Evolutionary conservation across 2,888 invertebrate species (phyloP), one percentile per base, ranked within the genome.

Genomic region (Myopa testacea): DNA sequence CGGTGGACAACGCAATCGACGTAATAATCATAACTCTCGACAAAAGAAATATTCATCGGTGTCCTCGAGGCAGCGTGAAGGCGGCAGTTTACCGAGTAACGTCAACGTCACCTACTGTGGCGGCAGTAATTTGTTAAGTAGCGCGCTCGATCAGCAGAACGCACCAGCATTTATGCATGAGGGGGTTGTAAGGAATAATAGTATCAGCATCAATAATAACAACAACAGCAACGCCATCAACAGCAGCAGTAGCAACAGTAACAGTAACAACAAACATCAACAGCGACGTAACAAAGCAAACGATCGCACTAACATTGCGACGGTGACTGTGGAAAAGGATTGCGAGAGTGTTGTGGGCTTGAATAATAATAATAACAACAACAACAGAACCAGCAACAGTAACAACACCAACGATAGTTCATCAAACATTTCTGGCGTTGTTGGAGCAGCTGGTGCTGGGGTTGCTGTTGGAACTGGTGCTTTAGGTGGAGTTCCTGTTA

Each of bases 21-120:
- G 84, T 71, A 84, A 85, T 75, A 85, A 87, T 82, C 86, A 86
- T 72, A 85, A 86, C 77, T 86, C 86, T 75, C 90, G 91, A 72
- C 86, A 86, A 79, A 84, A 86, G 74, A 89, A 88, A 81, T 88
- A 86, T 81, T 86, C 86, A 26, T 85, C 85, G 78, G 88, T 89
- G 78, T 89, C 89, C 82, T 90, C 91, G 84, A 83, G 89, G 67
- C 93, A 93, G 86, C 90, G 92, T 60, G 93, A 93, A 88, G 93
- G 93, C 79, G 93, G 93, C 65, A 92, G 92, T 71, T 85, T 92
- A 81, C 92, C 92, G 2, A 91, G 91, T 78, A 92, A 92, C 88
- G 92, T 92, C 77, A 91, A 91, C 84, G 90, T 90, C 40, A 89
- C 90, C 12, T 82, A 82, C 81, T 83, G 84, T 14, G 77, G 78